These are phyloP conservation scores for Synanceia verrucosa DNA, from an alignment of 2,797 vertebrate genomes.

Conservation along the genomic window DNA sequence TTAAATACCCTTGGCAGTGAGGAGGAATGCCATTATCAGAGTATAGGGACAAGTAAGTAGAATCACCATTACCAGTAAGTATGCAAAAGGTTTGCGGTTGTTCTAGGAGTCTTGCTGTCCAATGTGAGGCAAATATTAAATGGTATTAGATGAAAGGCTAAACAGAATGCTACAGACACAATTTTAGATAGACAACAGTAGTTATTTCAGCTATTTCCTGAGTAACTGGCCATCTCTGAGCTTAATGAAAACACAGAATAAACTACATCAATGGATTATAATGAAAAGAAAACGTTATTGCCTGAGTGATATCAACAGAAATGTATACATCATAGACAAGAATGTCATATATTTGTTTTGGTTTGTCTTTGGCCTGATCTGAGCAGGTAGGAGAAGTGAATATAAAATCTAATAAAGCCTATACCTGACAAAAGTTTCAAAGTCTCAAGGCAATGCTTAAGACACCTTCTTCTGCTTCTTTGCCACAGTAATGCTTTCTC, in stretches of 20 bases:
- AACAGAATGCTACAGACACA: not conserved
- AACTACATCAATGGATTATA: not conserved
- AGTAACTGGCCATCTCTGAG: not conserved
- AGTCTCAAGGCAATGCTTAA: not conserved
- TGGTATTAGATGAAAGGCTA: constrained; percentile 12
- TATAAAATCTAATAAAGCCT: not conserved
- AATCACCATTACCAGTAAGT: constrained; percentile 15
- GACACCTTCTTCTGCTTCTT: not conserved
- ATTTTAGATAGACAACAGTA: not conserved
- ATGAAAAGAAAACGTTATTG: not conserved
- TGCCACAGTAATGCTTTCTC: not conserved
- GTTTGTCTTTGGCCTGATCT: not conserved
- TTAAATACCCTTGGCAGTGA: constrained; percentile 26
- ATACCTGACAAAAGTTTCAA: not conserved
- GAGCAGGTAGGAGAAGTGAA: not conserved
- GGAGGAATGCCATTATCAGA: constrained; percentile 40
- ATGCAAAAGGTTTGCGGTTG: constrained; percentile 17
- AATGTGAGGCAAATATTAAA: constrained; percentile 26
- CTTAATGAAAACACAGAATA: not conserved
- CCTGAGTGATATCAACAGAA: not conserved
- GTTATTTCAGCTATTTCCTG: not conserved
- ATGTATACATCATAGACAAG: not conserved
- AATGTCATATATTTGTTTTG: not conserved
- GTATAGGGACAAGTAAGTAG: constrained; percentile 1
- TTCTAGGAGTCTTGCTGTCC: constrained; percentile 18